phyloP scores from a whole-genome alignment of 2,113 vertebrate species.

The Perca fluviatilis region DNA sequence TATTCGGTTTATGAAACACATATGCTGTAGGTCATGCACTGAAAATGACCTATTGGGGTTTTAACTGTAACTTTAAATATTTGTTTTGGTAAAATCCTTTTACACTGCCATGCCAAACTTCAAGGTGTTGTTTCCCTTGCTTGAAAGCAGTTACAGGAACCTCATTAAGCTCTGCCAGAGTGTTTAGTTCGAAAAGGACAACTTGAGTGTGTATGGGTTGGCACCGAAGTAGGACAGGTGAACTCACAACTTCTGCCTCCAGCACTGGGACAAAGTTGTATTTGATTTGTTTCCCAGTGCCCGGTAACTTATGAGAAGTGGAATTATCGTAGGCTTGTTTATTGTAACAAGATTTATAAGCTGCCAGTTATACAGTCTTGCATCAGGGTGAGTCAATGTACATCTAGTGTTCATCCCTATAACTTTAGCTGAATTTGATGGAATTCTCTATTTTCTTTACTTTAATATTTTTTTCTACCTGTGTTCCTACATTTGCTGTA shows the following conservation, averaged over 20 bases:
- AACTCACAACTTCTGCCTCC: slow-evolving; percentile 1
- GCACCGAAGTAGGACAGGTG: neutral
- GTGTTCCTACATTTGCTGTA: neutral
- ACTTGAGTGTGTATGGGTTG: neutral
- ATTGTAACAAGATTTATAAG: neutral
- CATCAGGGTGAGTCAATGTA: neutral
- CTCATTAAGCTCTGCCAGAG: neutral
- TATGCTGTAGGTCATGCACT: neutral
- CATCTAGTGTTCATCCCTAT: neutral
- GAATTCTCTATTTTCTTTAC: neutral
- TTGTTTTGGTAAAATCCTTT: neutral
- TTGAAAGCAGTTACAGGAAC: slow-evolving; percentile 6
- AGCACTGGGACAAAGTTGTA: neutral
- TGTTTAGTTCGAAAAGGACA: neutral
- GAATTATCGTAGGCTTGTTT: slow-evolving; percentile 20
- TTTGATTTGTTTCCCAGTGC: slow-evolving; percentile 10
- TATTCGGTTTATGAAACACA: neutral
- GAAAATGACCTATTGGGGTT: neutral
- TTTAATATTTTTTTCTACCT: neutral
- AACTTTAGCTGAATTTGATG: neutral
- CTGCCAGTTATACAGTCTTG: neutral
- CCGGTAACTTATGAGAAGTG: slow-evolving; percentile 15
- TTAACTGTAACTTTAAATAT: neutral
- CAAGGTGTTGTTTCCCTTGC: neutral
- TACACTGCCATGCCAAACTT: neutral